Conservation (phyloP, 2,113 vertebrate species). For the Silurus meridionalis region DNA sequence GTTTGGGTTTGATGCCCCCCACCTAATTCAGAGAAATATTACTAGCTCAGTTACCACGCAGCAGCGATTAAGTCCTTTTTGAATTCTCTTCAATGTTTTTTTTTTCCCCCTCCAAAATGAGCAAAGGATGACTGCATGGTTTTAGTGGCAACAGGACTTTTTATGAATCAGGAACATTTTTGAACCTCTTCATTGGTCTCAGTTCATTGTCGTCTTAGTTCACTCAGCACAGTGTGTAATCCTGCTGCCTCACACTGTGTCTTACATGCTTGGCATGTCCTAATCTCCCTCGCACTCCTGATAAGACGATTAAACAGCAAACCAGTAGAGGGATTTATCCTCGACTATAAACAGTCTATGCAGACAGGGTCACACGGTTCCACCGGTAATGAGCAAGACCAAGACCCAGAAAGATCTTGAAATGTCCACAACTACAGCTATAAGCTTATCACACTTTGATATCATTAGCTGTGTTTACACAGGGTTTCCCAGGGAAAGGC, state of each 20-base stretch:
- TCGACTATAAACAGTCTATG: conserved; percentile 63
- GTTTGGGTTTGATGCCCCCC: conserved; percentile 36
- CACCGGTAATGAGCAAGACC: conserved; percentile 29
- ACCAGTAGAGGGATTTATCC: conserved; percentile 66
- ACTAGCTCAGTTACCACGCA: conserved; percentile 24
- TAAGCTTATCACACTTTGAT: conserved; percentile 59
- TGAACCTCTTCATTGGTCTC: neutral
- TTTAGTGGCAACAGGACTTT: neutral
- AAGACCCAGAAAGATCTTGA: conserved; percentile 7
- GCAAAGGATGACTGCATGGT: neutral
- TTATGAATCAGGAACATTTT: conserved; percentile 16
- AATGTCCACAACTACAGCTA: conserved; percentile 25
- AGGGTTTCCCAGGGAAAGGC: conserved; percentile 63
- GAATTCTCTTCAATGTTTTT: neutral
- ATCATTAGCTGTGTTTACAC: conserved; percentile 70
- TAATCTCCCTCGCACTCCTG: conserved; percentile 64
- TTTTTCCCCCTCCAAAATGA: neutral
- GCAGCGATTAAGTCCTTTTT: neutral
- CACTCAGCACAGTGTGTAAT: conserved; percentile 45
- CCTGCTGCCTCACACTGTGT: conserved; percentile 37
- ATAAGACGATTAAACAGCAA: conserved; percentile 73
- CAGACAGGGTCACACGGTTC: conserved; percentile 28
- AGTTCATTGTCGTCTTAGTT: neutral
- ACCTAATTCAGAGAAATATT: conserved; percentile 28
- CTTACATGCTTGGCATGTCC: conserved; percentile 56